A percentile compares a stretch with the other conserved stretches of the same genome.
phyloP scores from a whole-genome alignment of 2,888 invertebrate species.

The Caenorhabditis wallacei region DNA sequence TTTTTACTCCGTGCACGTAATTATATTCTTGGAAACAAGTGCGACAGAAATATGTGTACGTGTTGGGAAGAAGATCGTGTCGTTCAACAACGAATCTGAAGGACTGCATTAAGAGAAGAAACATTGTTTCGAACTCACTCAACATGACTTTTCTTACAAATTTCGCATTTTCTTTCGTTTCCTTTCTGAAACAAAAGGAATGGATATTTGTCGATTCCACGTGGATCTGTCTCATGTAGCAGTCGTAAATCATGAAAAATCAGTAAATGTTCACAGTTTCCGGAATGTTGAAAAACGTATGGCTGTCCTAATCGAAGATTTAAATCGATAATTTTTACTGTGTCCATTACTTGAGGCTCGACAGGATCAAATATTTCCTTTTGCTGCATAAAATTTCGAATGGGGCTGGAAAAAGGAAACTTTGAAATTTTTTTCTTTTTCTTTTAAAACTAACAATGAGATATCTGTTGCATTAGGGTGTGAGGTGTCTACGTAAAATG shows the following conservation, averaged over 20 bases:
- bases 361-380: conserved; percentile 67
- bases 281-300: conserved; percentile 75
- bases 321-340: conserved; percentile 68
- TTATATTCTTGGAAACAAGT: conserved; percentile 75
- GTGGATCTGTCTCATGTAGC: conserved; percentile 75
- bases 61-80: conserved; percentile 77
- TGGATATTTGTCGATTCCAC: conserved; percentile 72
- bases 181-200: conserved; percentile 73
- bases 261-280: conserved; percentile 77
- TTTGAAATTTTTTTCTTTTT: too few species aligned
- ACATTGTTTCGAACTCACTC: conserved; percentile 64
- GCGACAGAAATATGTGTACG: conserved; percentile 78
- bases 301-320: conserved; percentile 74
- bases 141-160: conserved; percentile 74
- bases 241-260: conserved; percentile 80
- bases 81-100: conserved; percentile 79
- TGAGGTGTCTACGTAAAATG: conserved; percentile 70
- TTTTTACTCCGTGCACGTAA: conserved; percentile 67
- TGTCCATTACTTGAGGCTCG: conserved; percentile 49
- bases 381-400: conserved; percentile 70
- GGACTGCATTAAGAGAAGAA: not conserved
- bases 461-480: conserved; percentile 30
- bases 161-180: conserved; percentile 69
- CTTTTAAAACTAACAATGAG: conserved; percentile 10
- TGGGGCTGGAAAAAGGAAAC: conserved; percentile 63